A percentile compares a stretch with the other conserved stretches of the same genome.
phyloP scores from a whole-genome alignment of 2,797 vertebrate genomes.

The Acanthurus tractus region DNA sequence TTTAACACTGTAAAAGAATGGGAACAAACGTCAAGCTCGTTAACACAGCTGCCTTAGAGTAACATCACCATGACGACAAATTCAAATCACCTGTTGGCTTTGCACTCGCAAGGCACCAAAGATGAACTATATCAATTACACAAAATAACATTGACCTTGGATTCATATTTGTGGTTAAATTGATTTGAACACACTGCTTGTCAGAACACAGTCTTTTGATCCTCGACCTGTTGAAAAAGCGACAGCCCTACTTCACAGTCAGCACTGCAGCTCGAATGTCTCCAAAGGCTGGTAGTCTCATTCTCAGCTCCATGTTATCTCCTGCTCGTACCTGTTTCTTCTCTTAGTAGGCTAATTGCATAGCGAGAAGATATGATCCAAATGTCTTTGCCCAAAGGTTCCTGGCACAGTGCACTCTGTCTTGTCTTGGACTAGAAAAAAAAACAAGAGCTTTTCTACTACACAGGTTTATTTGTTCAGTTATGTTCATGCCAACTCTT shows the following conservation, averaged over 20 bases:
- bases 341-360: background rate
- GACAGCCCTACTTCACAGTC: conserved; percentile 35
- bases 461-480: background rate
- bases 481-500: background rate
- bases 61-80: background rate
- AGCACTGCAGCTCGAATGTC: conserved; percentile 26
- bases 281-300: conserved; percentile 11
- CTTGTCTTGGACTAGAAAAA: background rate
- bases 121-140: background rate
- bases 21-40: background rate
- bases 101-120: background rate
- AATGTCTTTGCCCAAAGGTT: conserved; percentile 27
- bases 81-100: background rate
- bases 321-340: conserved; percentile 10
- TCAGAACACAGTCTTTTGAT: background rate
- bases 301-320: conserved; percentile 10
- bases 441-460: background rate
- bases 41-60: background rate
- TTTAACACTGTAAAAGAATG: background rate
- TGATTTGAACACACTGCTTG: background rate
- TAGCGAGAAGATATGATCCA: conserved; percentile 10
- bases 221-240: background rate
- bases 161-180: background rate
- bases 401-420: conserved; percentile 8
- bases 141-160: background rate